Evolutionary conservation across 1,140 invertebrate genomes (phyloP).

Genomic region (Whitmania pigra): DNA sequence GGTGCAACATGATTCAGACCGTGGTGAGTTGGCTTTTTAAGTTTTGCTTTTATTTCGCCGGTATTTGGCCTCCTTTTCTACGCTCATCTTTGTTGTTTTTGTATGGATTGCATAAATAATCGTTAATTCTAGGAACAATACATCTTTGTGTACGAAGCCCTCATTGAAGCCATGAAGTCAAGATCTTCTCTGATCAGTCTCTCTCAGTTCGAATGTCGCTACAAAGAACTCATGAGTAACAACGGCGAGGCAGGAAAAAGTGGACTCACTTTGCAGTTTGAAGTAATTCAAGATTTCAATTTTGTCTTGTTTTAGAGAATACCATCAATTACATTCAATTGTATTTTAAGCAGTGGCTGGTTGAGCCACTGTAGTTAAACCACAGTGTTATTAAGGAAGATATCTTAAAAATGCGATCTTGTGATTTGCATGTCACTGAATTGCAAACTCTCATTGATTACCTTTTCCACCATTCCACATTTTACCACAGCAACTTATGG

Average conservation of each 20-base stretch:
- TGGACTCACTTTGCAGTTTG: neutral
- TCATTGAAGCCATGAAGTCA: slow-evolving; percentile 15
- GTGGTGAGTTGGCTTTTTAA: slow-evolving; percentile 27
- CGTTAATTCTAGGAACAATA: slow-evolving; percentile 12
- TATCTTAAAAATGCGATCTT: no score
- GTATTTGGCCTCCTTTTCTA: neutral
- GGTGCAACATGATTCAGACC: slow-evolving; percentile 87
- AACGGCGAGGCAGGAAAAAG: neutral
- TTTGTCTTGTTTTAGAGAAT: no score
- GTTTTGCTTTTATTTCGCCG: no score
- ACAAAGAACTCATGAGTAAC: neutral
- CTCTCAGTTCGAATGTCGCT: slow-evolving; percentile 51
- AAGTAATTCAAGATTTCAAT: slow-evolving; percentile 19
- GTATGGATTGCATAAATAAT: neutral
- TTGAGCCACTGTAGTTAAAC: no score
- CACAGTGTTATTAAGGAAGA: no score
- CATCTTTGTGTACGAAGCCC: slow-evolving; percentile 16
- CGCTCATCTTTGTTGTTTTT: neutral
- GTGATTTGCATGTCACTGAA: no score
- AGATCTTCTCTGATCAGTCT: slow-evolving; percentile 71
- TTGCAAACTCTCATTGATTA: no score
- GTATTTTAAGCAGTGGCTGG: no score
- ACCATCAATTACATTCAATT: no score
- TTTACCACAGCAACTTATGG: no score
- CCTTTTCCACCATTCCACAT: no score